Evolutionary conservation across 2,888 invertebrate genomes (phyloP), one percentile per base, ranked within the genome.

Genomic region (Torymus aiolomorphi): DNA sequence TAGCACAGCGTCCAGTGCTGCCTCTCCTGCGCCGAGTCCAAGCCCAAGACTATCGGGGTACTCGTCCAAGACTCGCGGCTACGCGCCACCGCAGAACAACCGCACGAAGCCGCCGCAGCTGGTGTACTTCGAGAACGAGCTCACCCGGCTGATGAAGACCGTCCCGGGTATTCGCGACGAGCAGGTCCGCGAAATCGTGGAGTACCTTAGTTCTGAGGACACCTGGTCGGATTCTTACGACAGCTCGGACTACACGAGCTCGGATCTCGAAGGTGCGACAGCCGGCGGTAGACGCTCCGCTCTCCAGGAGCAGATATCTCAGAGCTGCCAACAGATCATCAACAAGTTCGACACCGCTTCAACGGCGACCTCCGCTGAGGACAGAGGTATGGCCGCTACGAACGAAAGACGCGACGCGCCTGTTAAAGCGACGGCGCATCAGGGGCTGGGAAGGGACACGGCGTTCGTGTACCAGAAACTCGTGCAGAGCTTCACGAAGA

Each of bases 171-270:
- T 97, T 84, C 93, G 96, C 81, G 97, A 97, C 86, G 96, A 97
- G 84, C 96, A 97, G 90, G 97, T 97, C 57, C 94, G 96, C 24
- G 97, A 97, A 91, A 97, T 97, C 76, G 97, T 97, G 0, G 97
- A 97, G 90, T 97, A 97, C 89, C 91, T 97, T 82, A 97, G 97
- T 84, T 96, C 96, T 84, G 97, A 97, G 88, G 97, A 97, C 87
- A 96, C 97, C 3, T 97, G 97, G 96, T 97, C 97, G 83, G 97
- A 97, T 89, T 97, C 97, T 0, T 97, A 97, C 87, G 97, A 97
- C 89, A 97, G 97, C 2, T 97, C 97, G 0, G 97, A 97, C 89
- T 97, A 97, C 86, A 97, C 97, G 1, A 96, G 96, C 83, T 96
- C 96, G 0, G 97, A 97, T 89, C 91, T 96, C 73, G 97, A 96